Percentiles rank a stretch among this genome's conserved stretches.
phyloP scores from a whole-genome alignment of 35 echinoderm and acorn worm species.

The Stichopus chloronotus region DNA sequence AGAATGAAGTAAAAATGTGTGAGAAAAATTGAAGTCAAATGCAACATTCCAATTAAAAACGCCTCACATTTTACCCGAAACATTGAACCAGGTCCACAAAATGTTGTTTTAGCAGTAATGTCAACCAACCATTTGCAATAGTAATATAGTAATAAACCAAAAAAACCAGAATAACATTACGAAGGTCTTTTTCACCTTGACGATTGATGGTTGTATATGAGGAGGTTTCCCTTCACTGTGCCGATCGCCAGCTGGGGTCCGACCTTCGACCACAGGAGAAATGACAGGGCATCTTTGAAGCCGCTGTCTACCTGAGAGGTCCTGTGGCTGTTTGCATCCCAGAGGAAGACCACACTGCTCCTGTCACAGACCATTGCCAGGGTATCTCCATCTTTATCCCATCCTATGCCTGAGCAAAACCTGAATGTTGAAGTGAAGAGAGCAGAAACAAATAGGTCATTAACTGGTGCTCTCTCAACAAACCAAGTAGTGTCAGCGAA shows the following conservation, averaged over 20 bases:
- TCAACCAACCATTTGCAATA: no score
- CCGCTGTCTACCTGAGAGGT: conserved; percentile 96
- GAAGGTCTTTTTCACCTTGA: conserved; percentile 71
- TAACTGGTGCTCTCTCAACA: no score
- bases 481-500: no score
- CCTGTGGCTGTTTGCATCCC: conserved; percentile 93
- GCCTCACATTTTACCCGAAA: no score
- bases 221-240: conserved; percentile 85
- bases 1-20: no score
- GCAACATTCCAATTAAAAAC: no score
- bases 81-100: no score
- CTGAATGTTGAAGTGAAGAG: background rate
- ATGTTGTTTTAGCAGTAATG: no score
- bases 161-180: no score
- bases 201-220: conserved; percentile 96
- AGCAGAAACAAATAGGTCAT: background rate
- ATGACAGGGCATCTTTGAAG: conserved; percentile 84
- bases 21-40: no score
- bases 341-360: conserved; percentile 88
- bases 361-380: conserved; percentile 93
- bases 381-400: conserved; percentile 95
- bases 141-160: no score
- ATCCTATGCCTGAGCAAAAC: conserved; percentile 13
- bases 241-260: conserved; percentile 95
- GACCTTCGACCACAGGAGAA: conserved; percentile 85